Evolutionary conservation across 1,140 invertebrate species (phyloP).

Genomic region (Aradophagus sp.): DNA sequence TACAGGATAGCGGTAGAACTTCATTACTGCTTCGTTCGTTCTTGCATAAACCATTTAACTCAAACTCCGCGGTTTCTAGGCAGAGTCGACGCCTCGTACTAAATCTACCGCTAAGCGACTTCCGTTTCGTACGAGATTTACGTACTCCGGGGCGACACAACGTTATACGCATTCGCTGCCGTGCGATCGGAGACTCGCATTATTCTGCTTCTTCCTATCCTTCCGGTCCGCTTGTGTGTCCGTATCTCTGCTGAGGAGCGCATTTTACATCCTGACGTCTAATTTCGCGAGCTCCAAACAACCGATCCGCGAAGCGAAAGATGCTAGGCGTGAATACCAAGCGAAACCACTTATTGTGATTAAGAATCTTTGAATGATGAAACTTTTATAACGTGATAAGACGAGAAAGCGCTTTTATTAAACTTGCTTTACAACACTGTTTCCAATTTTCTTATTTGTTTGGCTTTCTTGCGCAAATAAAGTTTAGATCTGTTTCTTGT

Average conservation of each 20-base stretch:
- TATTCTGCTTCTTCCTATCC: slow-evolving; percentile 52
- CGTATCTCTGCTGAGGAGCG: slow-evolving; percentile 35
- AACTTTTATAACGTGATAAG: slow-evolving; percentile 32
- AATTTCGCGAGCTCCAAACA: slow-evolving; percentile 51
- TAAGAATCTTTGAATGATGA: slow-evolving; percentile 32
- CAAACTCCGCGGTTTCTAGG: slow-evolving; percentile 72
- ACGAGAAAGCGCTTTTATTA: slow-evolving; percentile 16
- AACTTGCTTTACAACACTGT: no score
- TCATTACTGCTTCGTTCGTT: slow-evolving; percentile 74
- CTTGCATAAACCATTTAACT: slow-evolving; percentile 75
- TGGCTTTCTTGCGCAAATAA: no score
- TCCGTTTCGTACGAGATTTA: slow-evolving; percentile 68
- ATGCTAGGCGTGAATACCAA: slow-evolving; percentile 20
- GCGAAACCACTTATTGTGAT: slow-evolving; percentile 31
- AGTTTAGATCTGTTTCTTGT: no score
- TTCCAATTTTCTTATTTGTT: no score
- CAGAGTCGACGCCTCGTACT: slow-evolving; percentile 70
- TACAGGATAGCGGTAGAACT: slow-evolving; percentile 68
- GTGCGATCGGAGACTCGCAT: slow-evolving; percentile 46
- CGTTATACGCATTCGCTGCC: slow-evolving; percentile 47
- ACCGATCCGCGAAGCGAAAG: slow-evolving; percentile 30
- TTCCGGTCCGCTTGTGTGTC: slow-evolving; percentile 47
- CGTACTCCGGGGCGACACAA: slow-evolving; percentile 61
- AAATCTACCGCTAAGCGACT: slow-evolving; percentile 71
- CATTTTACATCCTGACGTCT: slow-evolving; percentile 51